Conservation (phyloP, 2,888 invertebrate species). For the Chaetoderma sp. region DNA sequence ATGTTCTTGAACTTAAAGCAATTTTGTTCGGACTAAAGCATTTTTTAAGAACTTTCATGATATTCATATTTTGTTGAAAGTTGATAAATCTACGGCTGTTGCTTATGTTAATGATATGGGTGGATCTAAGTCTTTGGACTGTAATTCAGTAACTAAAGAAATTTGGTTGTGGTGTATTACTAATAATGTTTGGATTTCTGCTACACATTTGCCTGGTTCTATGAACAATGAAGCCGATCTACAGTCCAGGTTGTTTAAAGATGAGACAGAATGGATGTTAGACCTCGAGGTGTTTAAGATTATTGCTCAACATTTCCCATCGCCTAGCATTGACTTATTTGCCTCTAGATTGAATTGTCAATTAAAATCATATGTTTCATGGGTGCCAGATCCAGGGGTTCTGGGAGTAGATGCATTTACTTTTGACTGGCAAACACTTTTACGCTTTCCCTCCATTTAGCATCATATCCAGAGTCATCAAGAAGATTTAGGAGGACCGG, state of each 20-base stretch:
- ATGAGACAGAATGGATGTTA: slow-evolving; percentile 29
- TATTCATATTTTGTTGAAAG: slow-evolving; percentile 17
- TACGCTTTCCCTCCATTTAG: slow-evolving; percentile 1
- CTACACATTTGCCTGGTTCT: slow-evolving; percentile 26
- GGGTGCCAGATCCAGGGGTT: neutral
- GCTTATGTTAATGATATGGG: slow-evolving; percentile 24
- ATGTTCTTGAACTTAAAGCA: slow-evolving; percentile 28
- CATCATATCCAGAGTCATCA: neutral
- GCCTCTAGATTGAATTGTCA: no score
- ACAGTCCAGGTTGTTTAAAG: slow-evolving; percentile 7
- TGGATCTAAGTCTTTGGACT: slow-evolving; percentile 6
- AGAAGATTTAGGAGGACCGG: neutral
- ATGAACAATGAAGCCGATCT: slow-evolving; percentile 26
- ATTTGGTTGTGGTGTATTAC: slow-evolving; percentile 28
- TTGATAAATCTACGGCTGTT: slow-evolving; percentile 29
- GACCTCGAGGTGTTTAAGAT: no score
- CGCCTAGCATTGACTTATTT: no score
- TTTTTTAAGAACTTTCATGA: neutral
- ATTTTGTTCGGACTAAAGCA: slow-evolving; percentile 14
- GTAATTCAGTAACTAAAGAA: slow-evolving; percentile 20
- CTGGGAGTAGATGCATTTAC: neutral
- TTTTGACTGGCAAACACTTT: no score
- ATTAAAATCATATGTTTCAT: no score
- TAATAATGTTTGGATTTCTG: slow-evolving; percentile 27
- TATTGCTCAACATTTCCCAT: no score